phyloP scores from a whole-genome alignment of 2,797 vertebrate species.

The Falco peregrinus region DNA sequence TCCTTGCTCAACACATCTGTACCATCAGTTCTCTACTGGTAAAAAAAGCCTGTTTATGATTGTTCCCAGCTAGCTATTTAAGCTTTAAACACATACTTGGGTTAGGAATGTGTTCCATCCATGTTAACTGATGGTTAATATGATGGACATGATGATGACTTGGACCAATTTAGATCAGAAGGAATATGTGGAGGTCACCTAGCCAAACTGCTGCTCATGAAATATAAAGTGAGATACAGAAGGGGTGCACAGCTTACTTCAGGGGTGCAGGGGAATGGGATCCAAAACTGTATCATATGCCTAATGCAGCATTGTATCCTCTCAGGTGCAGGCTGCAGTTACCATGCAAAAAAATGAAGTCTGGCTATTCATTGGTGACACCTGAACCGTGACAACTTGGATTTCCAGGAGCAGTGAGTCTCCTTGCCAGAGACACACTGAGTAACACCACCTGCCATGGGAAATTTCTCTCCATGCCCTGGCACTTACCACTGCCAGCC shows the following conservation, averaged over 20 bases:
- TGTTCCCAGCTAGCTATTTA: neutral
- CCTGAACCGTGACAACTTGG: neutral
- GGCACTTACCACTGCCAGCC: neutral
- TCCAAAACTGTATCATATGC: neutral
- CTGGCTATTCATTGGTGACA: constrained; percentile 7
- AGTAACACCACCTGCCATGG: constrained; percentile 47
- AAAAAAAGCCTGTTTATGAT: neutral
- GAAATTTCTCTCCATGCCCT: constrained; percentile 47
- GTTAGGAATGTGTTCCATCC: neutral
- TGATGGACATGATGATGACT: neutral
- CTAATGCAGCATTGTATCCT: neutral
- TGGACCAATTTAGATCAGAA: neutral
- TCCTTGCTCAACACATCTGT: neutral
- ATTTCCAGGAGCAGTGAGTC: neutral
- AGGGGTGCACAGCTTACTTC: neutral
- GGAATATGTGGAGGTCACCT: neutral
- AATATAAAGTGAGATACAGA: neutral
- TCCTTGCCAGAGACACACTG: constrained; percentile 39
- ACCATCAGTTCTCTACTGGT: neutral
- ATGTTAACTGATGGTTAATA: neutral
- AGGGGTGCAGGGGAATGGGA: neutral
- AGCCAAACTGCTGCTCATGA: neutral
- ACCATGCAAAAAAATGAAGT: neutral
- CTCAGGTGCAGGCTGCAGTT: neutral
- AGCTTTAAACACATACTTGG: neutral